phyloP scores from a whole-genome alignment of 2,797 vertebrate species.

The Balearica regulorum region DNA sequence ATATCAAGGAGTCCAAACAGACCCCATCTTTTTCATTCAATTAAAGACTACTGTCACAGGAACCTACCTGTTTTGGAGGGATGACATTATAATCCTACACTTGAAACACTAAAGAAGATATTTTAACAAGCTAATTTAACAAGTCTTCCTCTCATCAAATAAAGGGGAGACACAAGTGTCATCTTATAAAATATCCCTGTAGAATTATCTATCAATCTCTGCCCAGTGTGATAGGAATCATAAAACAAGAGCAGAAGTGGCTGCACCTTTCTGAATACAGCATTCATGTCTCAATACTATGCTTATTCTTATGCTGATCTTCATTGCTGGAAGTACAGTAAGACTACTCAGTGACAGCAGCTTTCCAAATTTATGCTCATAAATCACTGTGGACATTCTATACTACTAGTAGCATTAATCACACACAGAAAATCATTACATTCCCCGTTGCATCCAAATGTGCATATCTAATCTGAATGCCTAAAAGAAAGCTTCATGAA shows the following conservation, averaged over 20 bases:
- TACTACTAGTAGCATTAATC: background rate
- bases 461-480: background rate
- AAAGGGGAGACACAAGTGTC: background rate
- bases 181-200: background rate
- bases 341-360: background rate
- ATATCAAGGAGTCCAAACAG: background rate
- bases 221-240: background rate
- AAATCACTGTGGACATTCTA: background rate
- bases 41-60: background rate
- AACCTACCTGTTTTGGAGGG: background rate
- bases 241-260: background rate
- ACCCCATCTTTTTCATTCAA: background rate
- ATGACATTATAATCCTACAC: background rate
- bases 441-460: background rate
- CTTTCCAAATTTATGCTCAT: background rate
- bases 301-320: background rate
- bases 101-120: background rate
- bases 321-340: background rate
- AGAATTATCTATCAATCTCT: background rate
- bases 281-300: background rate
- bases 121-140: background rate
- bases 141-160: background rate
- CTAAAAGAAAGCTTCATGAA: background rate
- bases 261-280: background rate
- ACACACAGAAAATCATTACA: background rate